Evolutionary conservation across 2,888 invertebrate species (phyloP).

Genomic region (Agonopterix subpropinquella): DNA sequence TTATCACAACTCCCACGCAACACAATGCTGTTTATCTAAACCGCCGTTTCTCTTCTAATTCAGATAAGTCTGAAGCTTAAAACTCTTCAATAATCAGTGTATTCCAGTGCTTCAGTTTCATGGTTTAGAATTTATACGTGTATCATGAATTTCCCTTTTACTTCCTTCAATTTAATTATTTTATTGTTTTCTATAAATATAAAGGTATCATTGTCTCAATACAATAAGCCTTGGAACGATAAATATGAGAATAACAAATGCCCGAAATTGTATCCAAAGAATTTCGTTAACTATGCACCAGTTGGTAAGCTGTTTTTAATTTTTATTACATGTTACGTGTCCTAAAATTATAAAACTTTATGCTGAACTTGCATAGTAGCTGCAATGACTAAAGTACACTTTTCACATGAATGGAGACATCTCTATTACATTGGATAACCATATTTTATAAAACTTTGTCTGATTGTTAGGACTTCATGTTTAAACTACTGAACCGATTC

Average conservation of each 20-base stretch:
- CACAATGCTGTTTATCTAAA: slow-evolving; percentile 23
- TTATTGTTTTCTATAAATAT: slow-evolving; percentile 38
- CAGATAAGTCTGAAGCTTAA: slow-evolving; percentile 18
- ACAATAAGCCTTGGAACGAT: slow-evolving; percentile 63
- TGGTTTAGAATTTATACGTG: neutral
- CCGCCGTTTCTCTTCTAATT: slow-evolving; percentile 31
- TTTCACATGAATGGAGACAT: no score
- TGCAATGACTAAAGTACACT: no score
- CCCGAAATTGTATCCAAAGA: slow-evolving; percentile 70
- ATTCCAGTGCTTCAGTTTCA: neutral
- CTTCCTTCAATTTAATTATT: slow-evolving; percentile 23
- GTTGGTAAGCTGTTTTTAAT: slow-evolving; percentile 59
- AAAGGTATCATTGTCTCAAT: slow-evolving; percentile 44
- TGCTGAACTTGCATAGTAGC: no score
- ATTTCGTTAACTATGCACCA: slow-evolving; percentile 74
- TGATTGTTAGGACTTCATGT: no score
- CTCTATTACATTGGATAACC: no score
- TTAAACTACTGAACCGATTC: no score
- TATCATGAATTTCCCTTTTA: slow-evolving; percentile 7
- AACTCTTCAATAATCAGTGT: neutral
- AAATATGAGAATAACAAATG: slow-evolving; percentile 71
- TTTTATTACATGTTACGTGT: neutral
- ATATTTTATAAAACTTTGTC: no score
- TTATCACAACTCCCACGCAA: slow-evolving; percentile 44
- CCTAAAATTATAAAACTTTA: no score